Evolutionary conservation across 2,888 invertebrate species (phyloP), one percentile per base, ranked within the genome.

Genomic region (Clostera curtula): DNA sequence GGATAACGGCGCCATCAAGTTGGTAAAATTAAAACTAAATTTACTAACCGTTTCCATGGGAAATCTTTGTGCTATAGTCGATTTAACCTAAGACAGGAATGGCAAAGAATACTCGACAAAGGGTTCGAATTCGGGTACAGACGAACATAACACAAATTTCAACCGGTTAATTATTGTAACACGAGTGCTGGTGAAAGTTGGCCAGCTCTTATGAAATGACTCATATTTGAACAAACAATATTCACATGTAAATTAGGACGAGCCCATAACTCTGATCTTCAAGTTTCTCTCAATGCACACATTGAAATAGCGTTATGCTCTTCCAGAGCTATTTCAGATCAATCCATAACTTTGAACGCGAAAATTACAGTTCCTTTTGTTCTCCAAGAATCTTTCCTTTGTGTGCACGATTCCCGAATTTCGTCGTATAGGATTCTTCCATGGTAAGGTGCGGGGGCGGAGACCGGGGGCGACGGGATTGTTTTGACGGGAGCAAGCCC

Each of bases 121-220:
- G 56, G 56, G 52, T 55, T 43, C n/a, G n/a, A n/a, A 51, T 45
- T 44, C 38, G 43, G 32, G 36, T 43, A 43, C 49, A 40, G 47
- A 27, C 30, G 30, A n/a, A n/a, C n/a, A n/a, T n/a, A n/a, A n/a
- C n/a, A n/a, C 34, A 29, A 24, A 33, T 49, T 48, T 56, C 49
- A 47, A 46, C 31, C 34, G 43, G 56, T 57, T 71, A 69, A 72
- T 73, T 72, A 59, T 64, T 59, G 50, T 44, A 52, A 42, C 70
- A 74, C 68, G 66, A 64, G 50, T 50, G 46, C 41, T 47, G 70
- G 79, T 72, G 79, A 82, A 82, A 82, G 79, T 74, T 64, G 64
- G 49, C 59, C 66, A 56, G 53, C 62, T 56, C 57, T 67, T 68
- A 61, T 55, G 51, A 69, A 68, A 65, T 75, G 72, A 79, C 57